phyloP scores from a whole-genome alignment of 2,113 vertebrate genomes.

The Sapajus apella region DNA sequence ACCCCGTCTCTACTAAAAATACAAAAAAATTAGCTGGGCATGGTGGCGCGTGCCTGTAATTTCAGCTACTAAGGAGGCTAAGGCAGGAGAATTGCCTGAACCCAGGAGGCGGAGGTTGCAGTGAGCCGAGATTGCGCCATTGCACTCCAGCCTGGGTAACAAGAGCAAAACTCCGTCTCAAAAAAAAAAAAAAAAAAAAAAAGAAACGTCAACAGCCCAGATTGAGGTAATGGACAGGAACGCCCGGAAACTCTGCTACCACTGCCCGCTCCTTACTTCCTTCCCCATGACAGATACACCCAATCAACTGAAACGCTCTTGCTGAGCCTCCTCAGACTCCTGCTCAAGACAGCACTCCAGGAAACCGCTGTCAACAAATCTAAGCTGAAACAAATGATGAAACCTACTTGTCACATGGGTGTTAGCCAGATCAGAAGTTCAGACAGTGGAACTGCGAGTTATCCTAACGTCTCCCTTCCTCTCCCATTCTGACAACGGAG shows the following conservation, averaged over 20 bases:
- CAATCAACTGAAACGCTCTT: constrained; percentile 14
- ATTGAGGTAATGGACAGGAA: neutral
- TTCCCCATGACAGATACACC: neutral
- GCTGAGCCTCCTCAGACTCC: constrained; percentile 26
- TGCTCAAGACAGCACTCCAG: neutral
- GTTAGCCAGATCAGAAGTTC: neutral
- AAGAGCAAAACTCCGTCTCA: too few species aligned
- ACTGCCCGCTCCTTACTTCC: neutral
- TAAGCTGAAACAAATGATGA: neutral
- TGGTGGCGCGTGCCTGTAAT: too few species aligned
- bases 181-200: too few species aligned
- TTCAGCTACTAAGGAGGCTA: too few species aligned
- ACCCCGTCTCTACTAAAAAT: too few species aligned
- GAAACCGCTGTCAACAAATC: constrained; percentile 37
- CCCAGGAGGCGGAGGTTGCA: too few species aligned
- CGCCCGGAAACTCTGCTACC: neutral
- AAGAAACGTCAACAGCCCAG: neutral
- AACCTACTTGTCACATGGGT: neutral
- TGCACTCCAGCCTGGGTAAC: too few species aligned
- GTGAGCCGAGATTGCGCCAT: too few species aligned
- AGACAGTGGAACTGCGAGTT: neutral
- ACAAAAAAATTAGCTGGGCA: too few species aligned
- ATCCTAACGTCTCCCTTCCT: neutral
- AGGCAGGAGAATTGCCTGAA: too few species aligned
- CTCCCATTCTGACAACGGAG: neutral